Conservation (phyloP, 2,797 vertebrate genomes). For the Liparis tanakae region DNA sequence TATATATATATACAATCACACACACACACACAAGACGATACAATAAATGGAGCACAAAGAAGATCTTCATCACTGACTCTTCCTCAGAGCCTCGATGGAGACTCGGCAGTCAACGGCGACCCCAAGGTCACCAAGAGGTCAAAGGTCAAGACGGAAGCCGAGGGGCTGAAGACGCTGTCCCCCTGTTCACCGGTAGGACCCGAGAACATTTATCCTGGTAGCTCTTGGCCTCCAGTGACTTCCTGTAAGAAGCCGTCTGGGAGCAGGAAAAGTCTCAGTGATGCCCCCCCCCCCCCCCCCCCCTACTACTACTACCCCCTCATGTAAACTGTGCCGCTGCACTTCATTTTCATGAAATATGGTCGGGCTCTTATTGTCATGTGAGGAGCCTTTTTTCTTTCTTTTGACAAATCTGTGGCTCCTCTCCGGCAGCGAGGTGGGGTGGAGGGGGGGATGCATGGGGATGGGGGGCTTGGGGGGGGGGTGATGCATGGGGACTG, state of each 20-base stretch:
- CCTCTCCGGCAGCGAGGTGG: conserved; percentile 80
- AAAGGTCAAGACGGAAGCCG: conserved; percentile 92
- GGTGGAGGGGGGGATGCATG: conserved; percentile 7
- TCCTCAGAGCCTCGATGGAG: conserved; percentile 77
- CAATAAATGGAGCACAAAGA: too few relatives aligned
- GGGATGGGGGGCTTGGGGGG: too few relatives aligned
- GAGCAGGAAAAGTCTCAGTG: conserved; percentile 74
- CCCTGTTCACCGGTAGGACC: conserved; percentile 73
- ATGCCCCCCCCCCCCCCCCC: conserved; percentile 24
- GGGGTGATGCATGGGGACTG: conserved; percentile 91
- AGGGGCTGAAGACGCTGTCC: conserved; percentile 77
- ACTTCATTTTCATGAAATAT: conserved; percentile 98
- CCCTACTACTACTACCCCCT: conserved; percentile 57
- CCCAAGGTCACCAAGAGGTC: conserved; percentile 89
- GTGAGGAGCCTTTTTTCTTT: conserved; percentile 75
- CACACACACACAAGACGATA: too few relatives aligned
- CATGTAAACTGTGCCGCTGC: conserved; percentile 88
- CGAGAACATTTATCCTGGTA: too few relatives aligned
- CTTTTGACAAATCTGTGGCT: conserved; percentile 91
- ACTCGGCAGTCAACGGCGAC: conserved; percentile 92
- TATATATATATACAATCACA: too few relatives aligned
- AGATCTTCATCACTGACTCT: background rate
- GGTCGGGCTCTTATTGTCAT: conserved; percentile 88
- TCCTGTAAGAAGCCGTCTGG: conserved; percentile 59
- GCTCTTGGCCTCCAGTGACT: conserved; percentile 69